A percentile compares a stretch with the other conserved stretches of the same genome.
phyloP scores from a whole-genome alignment of 2,113 vertebrate genomes.

The Megaceryle maxima region DNA sequence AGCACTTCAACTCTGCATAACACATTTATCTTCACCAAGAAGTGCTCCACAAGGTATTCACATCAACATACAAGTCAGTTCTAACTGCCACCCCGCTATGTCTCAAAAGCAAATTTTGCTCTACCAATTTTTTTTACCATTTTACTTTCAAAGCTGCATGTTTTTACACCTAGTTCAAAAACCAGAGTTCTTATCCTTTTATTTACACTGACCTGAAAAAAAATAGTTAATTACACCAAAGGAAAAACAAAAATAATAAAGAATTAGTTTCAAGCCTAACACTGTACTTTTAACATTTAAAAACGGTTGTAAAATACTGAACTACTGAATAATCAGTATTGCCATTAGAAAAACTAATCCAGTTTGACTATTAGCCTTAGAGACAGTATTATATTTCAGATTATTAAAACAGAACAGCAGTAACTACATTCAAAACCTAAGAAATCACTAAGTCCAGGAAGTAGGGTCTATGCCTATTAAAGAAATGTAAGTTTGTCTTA shows the following conservation, averaged over 20 bases:
- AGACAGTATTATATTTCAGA: background rate
- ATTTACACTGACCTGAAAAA: background rate
- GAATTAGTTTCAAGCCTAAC: background rate
- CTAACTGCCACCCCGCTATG: background rate
- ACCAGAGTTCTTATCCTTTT: background rate
- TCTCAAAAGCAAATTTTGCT: background rate
- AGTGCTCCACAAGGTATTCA: background rate
- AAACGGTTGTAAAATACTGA: background rate
- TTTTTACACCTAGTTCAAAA: background rate
- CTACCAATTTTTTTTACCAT: background rate
- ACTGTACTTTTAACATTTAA: background rate
- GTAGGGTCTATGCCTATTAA: background rate
- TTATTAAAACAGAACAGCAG: background rate
- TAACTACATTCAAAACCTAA: background rate
- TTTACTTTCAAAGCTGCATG: background rate
- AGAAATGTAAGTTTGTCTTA: background rate
- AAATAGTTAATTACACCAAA: background rate
- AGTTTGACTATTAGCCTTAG: background rate
- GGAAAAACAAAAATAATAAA: background rate
- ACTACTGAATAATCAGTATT: background rate
- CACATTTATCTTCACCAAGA: background rate
- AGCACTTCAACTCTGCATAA: background rate
- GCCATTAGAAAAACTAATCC: background rate
- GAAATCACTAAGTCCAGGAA: background rate
- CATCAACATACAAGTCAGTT: background rate